Evolutionary conservation across 2,113 vertebrate species (phyloP).

Genomic region (Lepisosteus oculatus): DNA sequence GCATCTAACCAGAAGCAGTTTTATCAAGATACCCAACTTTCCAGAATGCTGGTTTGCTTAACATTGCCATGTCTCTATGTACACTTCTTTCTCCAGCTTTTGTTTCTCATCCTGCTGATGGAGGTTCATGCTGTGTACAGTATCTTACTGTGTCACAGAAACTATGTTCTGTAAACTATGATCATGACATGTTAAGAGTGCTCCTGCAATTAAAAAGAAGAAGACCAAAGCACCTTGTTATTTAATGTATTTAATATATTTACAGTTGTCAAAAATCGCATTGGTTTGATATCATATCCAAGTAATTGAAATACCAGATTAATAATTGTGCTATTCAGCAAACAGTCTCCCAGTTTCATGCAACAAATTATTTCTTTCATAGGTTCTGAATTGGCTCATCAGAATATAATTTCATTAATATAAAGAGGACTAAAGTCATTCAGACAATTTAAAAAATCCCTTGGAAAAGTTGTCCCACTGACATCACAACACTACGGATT

Average conservation of each 20-base stretch:
- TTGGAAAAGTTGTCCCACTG: slow-evolving; percentile 38
- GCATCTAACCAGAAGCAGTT: no score
- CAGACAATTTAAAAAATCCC: slow-evolving; percentile 48
- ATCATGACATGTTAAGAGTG: no score
- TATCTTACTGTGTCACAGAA: no score
- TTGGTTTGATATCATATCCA: background rate
- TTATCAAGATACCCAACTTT: no score
- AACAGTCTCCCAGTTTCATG: slow-evolving; percentile 7
- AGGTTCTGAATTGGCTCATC: slow-evolving; percentile 30
- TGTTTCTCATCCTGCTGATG: no score
- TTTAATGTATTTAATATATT: slow-evolving; percentile 12
- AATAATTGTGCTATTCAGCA: slow-evolving; percentile 10
- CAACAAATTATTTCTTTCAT: slow-evolving; percentile 22
- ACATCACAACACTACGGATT: no score
- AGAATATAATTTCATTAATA: slow-evolving; percentile 42
- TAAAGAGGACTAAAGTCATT: slow-evolving; percentile 47
- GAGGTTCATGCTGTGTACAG: no score
- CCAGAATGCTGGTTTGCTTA: no score
- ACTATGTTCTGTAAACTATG: no score
- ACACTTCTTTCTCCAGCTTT: no score
- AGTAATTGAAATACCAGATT: slow-evolving; percentile 3
- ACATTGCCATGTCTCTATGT: no score
- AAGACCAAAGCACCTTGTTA: slow-evolving; percentile 32
- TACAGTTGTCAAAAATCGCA: slow-evolving; percentile 4
- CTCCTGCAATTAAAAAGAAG: slow-evolving; percentile 22